Evolutionary conservation across 2,797 vertebrate species (phyloP).

Genomic region (Sus cebifrons): DNA sequence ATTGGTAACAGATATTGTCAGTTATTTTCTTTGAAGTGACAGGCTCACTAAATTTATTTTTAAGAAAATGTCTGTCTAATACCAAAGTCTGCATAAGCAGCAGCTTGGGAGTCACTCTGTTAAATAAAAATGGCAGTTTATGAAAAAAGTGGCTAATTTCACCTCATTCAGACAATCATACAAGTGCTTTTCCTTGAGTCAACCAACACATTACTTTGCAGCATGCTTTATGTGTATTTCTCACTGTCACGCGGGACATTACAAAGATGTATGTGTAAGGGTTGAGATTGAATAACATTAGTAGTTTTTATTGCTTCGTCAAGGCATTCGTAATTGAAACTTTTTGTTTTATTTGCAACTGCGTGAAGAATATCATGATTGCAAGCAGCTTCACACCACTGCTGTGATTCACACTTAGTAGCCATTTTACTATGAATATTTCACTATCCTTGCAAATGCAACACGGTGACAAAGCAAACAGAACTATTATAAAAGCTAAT

Average conservation of each 20-base stretch:
- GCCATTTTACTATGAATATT: background rate
- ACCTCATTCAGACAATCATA: background rate
- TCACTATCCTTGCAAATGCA: background rate
- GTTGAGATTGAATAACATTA: background rate
- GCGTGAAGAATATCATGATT: background rate
- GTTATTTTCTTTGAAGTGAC: background rate
- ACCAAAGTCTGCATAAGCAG: background rate
- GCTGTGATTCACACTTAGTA: background rate
- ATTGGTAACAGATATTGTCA: background rate
- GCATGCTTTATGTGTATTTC: background rate
- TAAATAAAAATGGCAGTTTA: background rate
- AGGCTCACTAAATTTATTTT: background rate
- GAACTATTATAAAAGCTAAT: background rate
- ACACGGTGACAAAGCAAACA: background rate
- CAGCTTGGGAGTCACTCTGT: background rate
- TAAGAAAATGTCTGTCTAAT: background rate
- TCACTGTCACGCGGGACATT: background rate
- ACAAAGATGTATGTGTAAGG: background rate
- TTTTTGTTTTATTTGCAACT: background rate
- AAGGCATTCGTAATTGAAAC: background rate
- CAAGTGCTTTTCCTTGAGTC: background rate
- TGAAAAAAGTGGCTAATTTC: background rate
- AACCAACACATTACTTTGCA: background rate
- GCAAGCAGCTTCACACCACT: background rate
- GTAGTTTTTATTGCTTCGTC: background rate